Evolutionary conservation across 1,140 invertebrate species (phyloP), one percentile per base, ranked within the genome.

Genomic region (Laupala kohalensis): DNA sequence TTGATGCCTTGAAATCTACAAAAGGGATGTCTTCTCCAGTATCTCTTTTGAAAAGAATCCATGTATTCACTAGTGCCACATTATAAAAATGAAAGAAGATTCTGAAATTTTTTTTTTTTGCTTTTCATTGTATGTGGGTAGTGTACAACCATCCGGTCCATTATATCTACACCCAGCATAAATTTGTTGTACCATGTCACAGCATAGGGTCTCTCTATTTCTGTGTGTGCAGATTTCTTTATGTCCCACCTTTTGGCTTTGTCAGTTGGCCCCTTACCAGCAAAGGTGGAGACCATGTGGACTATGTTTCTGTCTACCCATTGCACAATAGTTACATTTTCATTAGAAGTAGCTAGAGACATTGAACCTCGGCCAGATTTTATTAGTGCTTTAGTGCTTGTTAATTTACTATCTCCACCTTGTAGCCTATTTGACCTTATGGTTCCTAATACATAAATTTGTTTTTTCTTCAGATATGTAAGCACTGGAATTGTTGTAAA

Each of bases 151-250:
- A 67, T 80, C 78, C 15, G n/a, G n/a, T n/a, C n/a, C n/a, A 77
- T 71, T 25, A 79, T 72, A 72, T 80, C 78, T 6, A 80, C 77
- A 6, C 78, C 78, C n/a, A 76, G 78, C 78, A 81, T 80, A 70
- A 75, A 74, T 71, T 75, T 74, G 70, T 79, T 80, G 70, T 79
- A 79, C 29, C 73, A 70, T 69, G 73, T 75, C 9, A 78, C 64
- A 70, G 75, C 53, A 74, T 70, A 69, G 74, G 78, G 76, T 67
- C 76, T 71, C 26, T 62, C n/a, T 6, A 79, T 73, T 26, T 71
- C 64, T 27, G 76, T 71, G 53, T 72, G 37, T 67, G 74, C 73
- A 67, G 78, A 76, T 30, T 66, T 66, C 37, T 73, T 74, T 69
- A 69, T 73, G 53, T 73, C 68, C 30, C 63, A 77, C 67, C 74